phyloP scores from a whole-genome alignment of 2,888 invertebrate species.

The Yponomeuta cagnagella region DNA sequence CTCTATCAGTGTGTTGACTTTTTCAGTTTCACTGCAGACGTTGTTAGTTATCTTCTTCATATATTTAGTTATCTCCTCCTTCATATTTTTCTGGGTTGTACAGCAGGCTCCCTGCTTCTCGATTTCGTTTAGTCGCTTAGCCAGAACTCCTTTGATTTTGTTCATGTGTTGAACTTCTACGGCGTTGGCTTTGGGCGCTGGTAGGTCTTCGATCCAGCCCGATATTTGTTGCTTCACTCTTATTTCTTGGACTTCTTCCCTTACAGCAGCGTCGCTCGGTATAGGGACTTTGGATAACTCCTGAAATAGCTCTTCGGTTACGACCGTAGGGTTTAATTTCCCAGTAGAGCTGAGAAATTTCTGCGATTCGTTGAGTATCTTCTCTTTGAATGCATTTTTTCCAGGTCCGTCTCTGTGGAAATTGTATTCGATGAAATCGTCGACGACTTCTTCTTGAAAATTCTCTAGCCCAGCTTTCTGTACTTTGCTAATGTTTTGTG shows the following conservation, averaged over 20 bases:
- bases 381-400: slow-evolving; percentile 33
- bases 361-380: slow-evolving; percentile 33
- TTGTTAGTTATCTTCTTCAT: slow-evolving; percentile 30
- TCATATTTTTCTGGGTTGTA: slow-evolving; percentile 37
- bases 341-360: slow-evolving; percentile 28
- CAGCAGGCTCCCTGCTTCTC: slow-evolving; percentile 35
- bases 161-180: slow-evolving; percentile 25
- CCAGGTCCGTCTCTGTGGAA: slow-evolving; percentile 34
- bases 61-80: slow-evolving; percentile 32
- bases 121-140: slow-evolving; percentile 40
- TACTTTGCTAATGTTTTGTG: slow-evolving; percentile 21
- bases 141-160: slow-evolving; percentile 32
- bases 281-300: slow-evolving; percentile 32
- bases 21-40: background rate
- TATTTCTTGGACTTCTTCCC: slow-evolving; percentile 30
- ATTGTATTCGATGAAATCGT: slow-evolving; percentile 40
- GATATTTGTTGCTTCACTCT: slow-evolving; percentile 30
- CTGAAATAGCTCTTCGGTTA: slow-evolving; percentile 43
- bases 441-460: slow-evolving; percentile 40
- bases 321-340: slow-evolving; percentile 31
- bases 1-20: background rate
- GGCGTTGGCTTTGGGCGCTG: slow-evolving; percentile 24
- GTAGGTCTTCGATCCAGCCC: slow-evolving; percentile 34
- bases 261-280: slow-evolving; percentile 24
- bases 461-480: slow-evolving; percentile 27